phyloP scores from a whole-genome alignment of 1,140 invertebrate genomes.

The Anoplolepis gracilipes region DNA sequence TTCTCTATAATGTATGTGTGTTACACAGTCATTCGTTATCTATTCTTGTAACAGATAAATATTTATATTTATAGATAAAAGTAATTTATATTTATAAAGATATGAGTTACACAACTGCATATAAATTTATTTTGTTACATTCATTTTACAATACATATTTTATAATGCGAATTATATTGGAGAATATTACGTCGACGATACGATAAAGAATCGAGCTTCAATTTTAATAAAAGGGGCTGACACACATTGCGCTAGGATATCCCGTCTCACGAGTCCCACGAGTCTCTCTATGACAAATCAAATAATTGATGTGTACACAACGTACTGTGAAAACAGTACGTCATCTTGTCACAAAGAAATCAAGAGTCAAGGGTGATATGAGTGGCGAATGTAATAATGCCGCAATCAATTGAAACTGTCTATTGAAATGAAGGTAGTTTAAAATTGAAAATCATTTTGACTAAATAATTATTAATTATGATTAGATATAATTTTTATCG shows the following conservation, averaged over 20 bases:
- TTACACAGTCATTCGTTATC: not conserved
- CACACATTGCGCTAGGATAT: constrained; percentile 29
- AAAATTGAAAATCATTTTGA: not conserved
- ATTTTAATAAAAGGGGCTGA: constrained; percentile 52
- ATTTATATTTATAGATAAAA: not conserved
- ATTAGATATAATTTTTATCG: constrained; percentile 8
- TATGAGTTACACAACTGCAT: not conserved
- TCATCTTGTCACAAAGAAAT: constrained; percentile 54
- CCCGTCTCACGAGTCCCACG: constrained; percentile 48
- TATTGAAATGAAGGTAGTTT: not conserved
- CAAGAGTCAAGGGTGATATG: constrained; percentile 43
- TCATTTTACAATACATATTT: constrained; percentile 6
- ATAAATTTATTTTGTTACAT: not conserved
- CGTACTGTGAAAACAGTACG: constrained; percentile 45
- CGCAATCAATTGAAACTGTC: constrained; percentile 35
- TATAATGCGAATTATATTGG: not conserved
- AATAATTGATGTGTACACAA: constrained; percentile 55
- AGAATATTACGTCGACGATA: constrained; percentile 25
- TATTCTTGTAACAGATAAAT: not conserved
- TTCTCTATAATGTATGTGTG: not conserved
- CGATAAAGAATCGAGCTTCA: constrained; percentile 30
- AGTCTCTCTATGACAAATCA: constrained; percentile 58
- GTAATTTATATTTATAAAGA: not conserved
- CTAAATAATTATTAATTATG: constrained; percentile 25
- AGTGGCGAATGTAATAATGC: constrained; percentile 26